Conservation (phyloP, 2,113 vertebrate genomes). For the Eulemur macaco region DNA sequence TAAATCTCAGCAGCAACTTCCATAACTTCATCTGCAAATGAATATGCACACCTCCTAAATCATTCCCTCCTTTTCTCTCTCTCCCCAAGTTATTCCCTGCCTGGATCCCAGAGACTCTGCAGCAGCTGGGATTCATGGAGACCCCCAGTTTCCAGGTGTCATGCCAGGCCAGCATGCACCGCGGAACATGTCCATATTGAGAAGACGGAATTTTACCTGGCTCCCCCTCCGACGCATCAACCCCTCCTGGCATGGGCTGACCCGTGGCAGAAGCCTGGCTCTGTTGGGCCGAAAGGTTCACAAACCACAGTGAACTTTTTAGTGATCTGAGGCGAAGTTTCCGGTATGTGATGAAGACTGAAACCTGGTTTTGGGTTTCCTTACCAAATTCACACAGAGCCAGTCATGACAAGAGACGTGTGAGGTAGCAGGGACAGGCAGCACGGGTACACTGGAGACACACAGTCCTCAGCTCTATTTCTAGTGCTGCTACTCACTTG, state of each 20-base stretch:
- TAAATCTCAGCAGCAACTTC: slow-evolving; percentile 60
- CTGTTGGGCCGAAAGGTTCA: neutral
- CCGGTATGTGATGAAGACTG: slow-evolving; percentile 40
- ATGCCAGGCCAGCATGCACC: neutral
- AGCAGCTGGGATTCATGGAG: neutral
- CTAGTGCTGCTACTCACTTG: neutral
- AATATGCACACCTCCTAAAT: slow-evolving; percentile 45
- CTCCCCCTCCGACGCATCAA: neutral
- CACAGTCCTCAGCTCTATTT: neutral
- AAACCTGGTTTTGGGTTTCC: slow-evolving; percentile 59
- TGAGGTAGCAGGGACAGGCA: neutral
- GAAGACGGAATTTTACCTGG: neutral
- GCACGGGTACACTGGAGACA: neutral
- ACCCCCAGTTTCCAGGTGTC: neutral
- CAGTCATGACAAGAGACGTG: neutral
- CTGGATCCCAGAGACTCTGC: neutral
- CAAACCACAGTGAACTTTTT: slow-evolving; percentile 23
- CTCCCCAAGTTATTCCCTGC: neutral
- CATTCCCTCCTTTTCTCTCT: neutral
- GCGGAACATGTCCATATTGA: neutral
- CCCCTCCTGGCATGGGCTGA: neutral
- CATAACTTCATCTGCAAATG: slow-evolving; percentile 59
- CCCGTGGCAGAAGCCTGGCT: neutral
- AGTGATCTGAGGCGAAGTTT: slow-evolving; percentile 50
- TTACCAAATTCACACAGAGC: slow-evolving; percentile 36